Base-by-base conservation (phyloP, 2,888 invertebrate genomes). In the Panorpa germanica region DNA sequence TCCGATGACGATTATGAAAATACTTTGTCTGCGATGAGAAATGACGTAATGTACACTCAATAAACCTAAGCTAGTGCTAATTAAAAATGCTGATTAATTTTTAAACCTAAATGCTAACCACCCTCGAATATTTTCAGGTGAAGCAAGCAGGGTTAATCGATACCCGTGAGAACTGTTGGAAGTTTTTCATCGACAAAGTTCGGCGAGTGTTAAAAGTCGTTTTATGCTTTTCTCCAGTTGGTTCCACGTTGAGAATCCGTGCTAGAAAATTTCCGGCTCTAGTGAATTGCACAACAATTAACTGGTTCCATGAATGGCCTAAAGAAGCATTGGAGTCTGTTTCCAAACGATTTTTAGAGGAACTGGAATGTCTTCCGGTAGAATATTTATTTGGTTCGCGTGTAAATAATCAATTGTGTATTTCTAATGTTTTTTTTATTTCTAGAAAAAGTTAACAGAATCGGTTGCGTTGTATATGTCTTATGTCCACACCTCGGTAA, bases 231-330 rank as follows among this genome's bases (percentile, higher is more conserved):
- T 93, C 93, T 0, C 95, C 95, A 0, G 93, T 93, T 33, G 93
- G 93, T 0, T 74, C 77, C 6, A 88, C 83, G 0, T 57, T 95
- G 18, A 61, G 93, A 29, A 63, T 85, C 12, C 65, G 93, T 34
- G 78, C 82, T 7, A 65, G 93, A 30, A 88, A 91, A 52, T 95
- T 95, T 57, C 93, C 93, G 1, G 90, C 93, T 2, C 61, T 95
- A 24, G 77, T 86, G 17, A 93, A 83, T 56, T 86, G 86, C 46
- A 86, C 91, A 0, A 70, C 81, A 25, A 91, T 95, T 40, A 77
- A 93, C 53, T 95, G 93, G 93, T 95, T 93, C 55, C 90, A 93
- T 49, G 86, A 90, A 47, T 95, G 95, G 93, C 93, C 95, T 3
- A 68, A 70, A 44, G 78, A 83, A 45, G 95, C 95, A 19, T 57